Percentiles rank a stretch among this genome's conserved stretches.
Conservation (phyloP, 2,113 vertebrate species). For the Turnix velox region DNA sequence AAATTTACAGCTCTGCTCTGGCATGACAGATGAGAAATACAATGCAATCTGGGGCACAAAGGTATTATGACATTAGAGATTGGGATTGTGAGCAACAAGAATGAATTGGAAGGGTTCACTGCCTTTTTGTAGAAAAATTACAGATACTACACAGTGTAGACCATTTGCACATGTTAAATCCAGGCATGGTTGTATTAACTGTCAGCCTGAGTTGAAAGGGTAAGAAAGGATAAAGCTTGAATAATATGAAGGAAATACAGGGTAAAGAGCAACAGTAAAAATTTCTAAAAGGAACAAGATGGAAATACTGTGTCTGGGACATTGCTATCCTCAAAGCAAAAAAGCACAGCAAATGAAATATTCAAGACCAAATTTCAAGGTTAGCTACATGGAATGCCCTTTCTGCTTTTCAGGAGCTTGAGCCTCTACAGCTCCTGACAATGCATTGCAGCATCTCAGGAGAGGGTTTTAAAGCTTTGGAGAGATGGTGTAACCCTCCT, state of each 20-base stretch:
- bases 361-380: background rate
- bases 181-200: fast-evolving
- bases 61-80: background rate
- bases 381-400: background rate
- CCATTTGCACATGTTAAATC: background rate
- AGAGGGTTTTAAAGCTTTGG: background rate
- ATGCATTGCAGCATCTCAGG: background rate
- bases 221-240: background rate
- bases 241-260: background rate
- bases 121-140: background rate
- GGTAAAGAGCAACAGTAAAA: background rate
- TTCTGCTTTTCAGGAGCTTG: background rate
- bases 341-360: background rate
- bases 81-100: fast-evolving
- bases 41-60: background rate
- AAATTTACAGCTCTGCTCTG: background rate
- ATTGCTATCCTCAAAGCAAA: background rate
- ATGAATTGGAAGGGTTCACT: background rate
- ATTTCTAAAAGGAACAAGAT: background rate
- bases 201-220: background rate
- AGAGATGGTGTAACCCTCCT: background rate
- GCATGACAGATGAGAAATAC: background rate
- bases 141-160: background rate
- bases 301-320: background rate
- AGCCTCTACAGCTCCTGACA: background rate